phyloP scores from a whole-genome alignment of 2,797 vertebrate genomes.

The Dicrostonyx torquatus region DNA sequence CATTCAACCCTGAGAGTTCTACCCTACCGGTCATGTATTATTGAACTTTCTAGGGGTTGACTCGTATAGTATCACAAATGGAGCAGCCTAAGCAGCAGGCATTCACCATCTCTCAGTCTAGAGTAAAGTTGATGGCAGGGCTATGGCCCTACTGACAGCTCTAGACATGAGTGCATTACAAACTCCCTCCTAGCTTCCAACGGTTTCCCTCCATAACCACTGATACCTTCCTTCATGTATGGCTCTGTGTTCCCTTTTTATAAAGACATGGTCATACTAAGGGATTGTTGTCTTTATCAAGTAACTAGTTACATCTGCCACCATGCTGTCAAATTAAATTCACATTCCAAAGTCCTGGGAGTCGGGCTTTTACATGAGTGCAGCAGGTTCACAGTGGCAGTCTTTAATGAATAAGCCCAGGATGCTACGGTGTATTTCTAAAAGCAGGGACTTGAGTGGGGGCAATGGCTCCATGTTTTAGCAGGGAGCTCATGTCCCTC shows the following conservation, averaged over 20 bases:
- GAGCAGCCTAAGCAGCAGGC: background rate
- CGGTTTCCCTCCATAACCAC: background rate
- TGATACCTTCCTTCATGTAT: background rate
- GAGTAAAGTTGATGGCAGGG: background rate
- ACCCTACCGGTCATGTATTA: background rate
- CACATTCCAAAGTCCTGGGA: background rate
- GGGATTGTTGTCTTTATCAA: background rate
- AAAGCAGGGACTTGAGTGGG: background rate
- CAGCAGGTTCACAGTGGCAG: background rate
- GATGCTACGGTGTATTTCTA: background rate
- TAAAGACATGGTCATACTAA: background rate
- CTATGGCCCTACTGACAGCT: background rate
- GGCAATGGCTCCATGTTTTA: background rate
- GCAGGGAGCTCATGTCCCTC: background rate
- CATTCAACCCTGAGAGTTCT: background rate
- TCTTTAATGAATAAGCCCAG: background rate
- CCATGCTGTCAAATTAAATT: background rate
- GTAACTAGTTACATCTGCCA: background rate
- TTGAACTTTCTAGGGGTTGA: background rate
- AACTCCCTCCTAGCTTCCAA: background rate
- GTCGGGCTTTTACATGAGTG: background rate
- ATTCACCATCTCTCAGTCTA: background rate
- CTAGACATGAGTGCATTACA: background rate
- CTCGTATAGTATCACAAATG: background rate
- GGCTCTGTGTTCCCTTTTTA: background rate